Conservation (phyloP, 1,140 invertebrate genomes). For the Probaryconus sp. region DNA sequence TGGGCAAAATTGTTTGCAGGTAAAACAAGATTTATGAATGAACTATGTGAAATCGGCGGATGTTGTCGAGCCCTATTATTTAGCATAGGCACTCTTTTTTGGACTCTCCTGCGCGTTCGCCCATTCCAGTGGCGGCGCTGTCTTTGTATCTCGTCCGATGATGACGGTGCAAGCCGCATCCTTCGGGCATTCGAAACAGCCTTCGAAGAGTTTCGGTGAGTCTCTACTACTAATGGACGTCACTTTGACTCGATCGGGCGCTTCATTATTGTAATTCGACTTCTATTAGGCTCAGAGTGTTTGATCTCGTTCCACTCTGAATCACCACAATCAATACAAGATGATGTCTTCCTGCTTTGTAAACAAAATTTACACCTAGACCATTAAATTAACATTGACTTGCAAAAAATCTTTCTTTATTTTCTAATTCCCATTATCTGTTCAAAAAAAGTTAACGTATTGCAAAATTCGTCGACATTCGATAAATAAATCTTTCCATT, state of each 20-base stretch:
- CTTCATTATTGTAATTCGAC: constrained; percentile 74
- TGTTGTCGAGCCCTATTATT: constrained; percentile 73
- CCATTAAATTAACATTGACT: no score
- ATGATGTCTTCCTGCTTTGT: no score
- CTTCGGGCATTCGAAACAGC: constrained; percentile 67
- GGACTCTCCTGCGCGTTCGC: constrained; percentile 43
- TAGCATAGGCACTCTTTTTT: constrained; percentile 76
- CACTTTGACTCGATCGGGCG: constrained; percentile 64
- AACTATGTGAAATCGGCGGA: constrained; percentile 65
- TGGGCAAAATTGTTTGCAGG: constrained; percentile 27
- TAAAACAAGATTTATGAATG: constrained; percentile 71
- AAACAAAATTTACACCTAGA: no score
- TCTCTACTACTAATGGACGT: constrained; percentile 71
- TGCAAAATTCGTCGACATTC: no score
- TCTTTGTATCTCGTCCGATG: constrained; percentile 74
- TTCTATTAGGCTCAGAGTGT: constrained; percentile 62
- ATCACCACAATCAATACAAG: constrained; percentile 63
- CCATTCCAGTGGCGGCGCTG: constrained; percentile 69
- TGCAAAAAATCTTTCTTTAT: no score
- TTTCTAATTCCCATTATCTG: no score
- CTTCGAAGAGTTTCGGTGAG: constrained; percentile 65
- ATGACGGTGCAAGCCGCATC: constrained; percentile 74
- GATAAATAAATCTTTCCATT: no score
- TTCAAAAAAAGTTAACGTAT: no score
- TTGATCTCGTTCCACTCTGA: constrained; percentile 44